Base-by-base conservation (phyloP, 37 sponge, comb jelly and placozoan species). In the Lycopodina hypogea region DNA sequence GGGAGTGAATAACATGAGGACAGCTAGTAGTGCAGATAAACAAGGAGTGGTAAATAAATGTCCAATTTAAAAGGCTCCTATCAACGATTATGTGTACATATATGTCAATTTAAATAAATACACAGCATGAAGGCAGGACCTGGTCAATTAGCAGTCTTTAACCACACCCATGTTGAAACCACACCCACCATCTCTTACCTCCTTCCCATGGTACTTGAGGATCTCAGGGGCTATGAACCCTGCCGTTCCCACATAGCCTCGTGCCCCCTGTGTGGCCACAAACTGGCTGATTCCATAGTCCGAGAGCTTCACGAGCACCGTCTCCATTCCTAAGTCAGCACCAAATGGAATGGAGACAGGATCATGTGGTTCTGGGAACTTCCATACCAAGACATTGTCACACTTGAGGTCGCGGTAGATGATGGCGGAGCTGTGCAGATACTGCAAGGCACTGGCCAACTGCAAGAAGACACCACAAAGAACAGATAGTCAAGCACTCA, bases 161-260 rank as follows among this genome's bases (percentile, higher is more conserved):
- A n/a, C n/a, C n/a, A n/a, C n/a, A n/a, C n/a, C n/a, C n/a, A n/a
- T n/a, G n/a, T n/a, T n/a, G n/a, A n/a, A n/a, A n/a, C n/a, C n/a
- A n/a, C n/a, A n/a, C n/a, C n/a, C n/a, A n/a, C n/a, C n/a, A 37
- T 30, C 18, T 14, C 50, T 23, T 32, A 83, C 77, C 63, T 89
- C 81, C 28, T 75, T 74, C 4, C 83, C 90, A 21, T 84, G 87
- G 36, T 95, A 86, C 69, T 81, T 86, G 33, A 86, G 60, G 0
- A 95, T 85, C 80, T 95, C 96, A 22, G 96, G 96, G 30, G 96
- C 93, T 69, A 95, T 95, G 76, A 78, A 92, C 2, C 96, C 96
- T 0, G 83, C 87, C 15, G 96, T 95, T 17, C 96, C 96, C 11
- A 78, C 86, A 26, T 76, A 69, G 6, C 87, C 90, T 30, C 79